Base-by-base conservation (phyloP, 2,113 vertebrate species). In the Acanthisitta chloris region DNA sequence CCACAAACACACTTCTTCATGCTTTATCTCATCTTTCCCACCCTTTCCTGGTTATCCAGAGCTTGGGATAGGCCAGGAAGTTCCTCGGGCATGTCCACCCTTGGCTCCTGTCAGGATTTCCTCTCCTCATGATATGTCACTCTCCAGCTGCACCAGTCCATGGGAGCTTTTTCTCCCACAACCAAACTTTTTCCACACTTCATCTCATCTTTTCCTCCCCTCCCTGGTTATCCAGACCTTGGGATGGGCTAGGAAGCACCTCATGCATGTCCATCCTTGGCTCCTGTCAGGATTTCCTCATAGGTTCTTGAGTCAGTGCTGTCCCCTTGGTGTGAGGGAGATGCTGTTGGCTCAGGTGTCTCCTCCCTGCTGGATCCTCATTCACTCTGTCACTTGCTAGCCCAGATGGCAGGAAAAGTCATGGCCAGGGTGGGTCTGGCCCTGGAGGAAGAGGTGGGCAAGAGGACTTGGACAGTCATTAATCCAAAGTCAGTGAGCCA, bases 401-500 rank as follows among this genome's bases (percentile, higher is more conserved):
- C 59, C 91, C 70, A 81, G 88, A 84, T 23, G 2, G 71, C 92
- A 74, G 76, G 52, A 62, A 78, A 59, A 95, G 59, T 70, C 74
- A 17, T 54, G 0, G 10, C 64, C 81, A 85, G 85, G 94, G 85
- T 69, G 92, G 76, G 65, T 71, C 49, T 48, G 61, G 42, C 66
- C 71, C 81, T 64, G 70, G 80, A 69, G 94, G 64, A 72, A 64
- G 76, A 58, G 77, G 55, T 86, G 81, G 92, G 88, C 25, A 93
- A 88, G 77, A 92, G 66, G 55, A 94, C 66, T 78, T 74, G 92
- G 88, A 79, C 79, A 61, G 45, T 40, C 84, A 43, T 48, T 69
- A 88, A 85, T 81, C 48, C 1, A 2, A 70, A 79, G 65, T 17
- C 62, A 25, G 16, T 4, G 77, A 89, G 85, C 85, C 85, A 70